Conservation (phyloP, 2,888 invertebrate species). For the Gymnosoma rotundatum region DNA sequence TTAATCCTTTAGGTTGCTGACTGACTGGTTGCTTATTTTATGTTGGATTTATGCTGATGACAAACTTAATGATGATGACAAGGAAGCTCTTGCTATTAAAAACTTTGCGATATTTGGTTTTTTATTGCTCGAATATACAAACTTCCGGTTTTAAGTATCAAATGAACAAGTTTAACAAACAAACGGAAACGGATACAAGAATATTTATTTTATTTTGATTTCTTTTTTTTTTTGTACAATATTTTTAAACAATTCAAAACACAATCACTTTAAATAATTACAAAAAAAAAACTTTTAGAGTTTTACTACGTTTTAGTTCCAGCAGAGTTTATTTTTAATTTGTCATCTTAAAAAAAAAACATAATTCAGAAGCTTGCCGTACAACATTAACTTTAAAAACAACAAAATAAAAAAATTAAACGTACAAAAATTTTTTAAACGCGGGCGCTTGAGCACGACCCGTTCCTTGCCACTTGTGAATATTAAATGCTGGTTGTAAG, state of each 20-base stretch:
- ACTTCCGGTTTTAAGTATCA: conserved; percentile 62
- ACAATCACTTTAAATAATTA: not conserved
- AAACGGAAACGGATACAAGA: conserved; percentile 68
- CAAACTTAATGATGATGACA: conserved; percentile 25
- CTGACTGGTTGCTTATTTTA: conserved; percentile 12
- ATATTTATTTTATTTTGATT: conserved; percentile 41
- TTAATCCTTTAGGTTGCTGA: conserved; percentile 66
- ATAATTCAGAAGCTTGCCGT: conserved; percentile 23
- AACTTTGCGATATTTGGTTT: conserved; percentile 23
- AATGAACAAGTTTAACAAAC: conserved; percentile 47
- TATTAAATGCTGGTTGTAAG: conserved; percentile 80
- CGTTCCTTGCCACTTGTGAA: conserved; percentile 81
- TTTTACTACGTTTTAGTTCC: conserved; percentile 1
- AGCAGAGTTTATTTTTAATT: conserved; percentile 27
- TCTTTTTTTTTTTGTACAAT: not conserved
- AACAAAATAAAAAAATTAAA: not conserved
- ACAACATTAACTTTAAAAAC: conserved; percentile 12
- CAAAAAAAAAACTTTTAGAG: conserved; percentile 12
- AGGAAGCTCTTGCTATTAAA: conserved; percentile 26
- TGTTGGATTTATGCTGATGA: conserved; percentile 9
- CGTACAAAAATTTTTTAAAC: conserved; percentile 64
- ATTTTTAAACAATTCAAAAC: not conserved
- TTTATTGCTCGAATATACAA: conserved; percentile 25
- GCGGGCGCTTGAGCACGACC: conserved; percentile 73
- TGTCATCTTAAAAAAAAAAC: conserved; percentile 4